A percentile compares a stretch with the other conserved stretches of the same genome.
Evolutionary conservation across 2,113 vertebrate species (phyloP).

Genomic region (Madoqua kirkii): DNA sequence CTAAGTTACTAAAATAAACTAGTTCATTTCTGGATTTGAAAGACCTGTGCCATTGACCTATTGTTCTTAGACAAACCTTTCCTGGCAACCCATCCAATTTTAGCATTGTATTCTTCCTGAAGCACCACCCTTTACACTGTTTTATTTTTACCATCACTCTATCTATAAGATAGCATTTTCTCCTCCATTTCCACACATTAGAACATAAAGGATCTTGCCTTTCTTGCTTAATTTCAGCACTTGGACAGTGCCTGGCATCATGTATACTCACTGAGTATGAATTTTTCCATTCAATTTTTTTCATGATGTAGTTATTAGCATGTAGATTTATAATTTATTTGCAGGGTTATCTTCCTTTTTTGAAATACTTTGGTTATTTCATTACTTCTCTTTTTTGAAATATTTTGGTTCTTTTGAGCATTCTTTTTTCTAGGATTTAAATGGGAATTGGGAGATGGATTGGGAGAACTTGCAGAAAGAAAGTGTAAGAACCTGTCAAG

Average conservation of each 20-base stretch:
- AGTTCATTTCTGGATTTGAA: neutral
- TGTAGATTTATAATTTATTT: neutral
- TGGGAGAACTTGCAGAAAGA: too few species aligned
- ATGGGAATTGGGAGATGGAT: too few species aligned
- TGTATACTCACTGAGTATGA: rapidly evolving
- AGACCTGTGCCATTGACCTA: neutral
- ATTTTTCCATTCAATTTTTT: neutral
- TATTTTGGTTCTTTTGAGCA: neutral
- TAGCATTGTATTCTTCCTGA: rapidly evolving
- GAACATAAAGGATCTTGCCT: neutral
- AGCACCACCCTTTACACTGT: neutral
- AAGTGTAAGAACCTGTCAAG: neutral
- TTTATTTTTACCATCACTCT: neutral
- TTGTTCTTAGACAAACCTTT: neutral
- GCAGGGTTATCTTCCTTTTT: neutral
- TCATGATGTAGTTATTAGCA: neutral
- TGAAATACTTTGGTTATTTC: neutral
- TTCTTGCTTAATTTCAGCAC: neutral
- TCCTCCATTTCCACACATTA: neutral
- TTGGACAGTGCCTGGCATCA: neutral
- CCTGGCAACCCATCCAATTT: rapidly evolving
- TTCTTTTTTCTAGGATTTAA: neutral
- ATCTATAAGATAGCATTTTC: neutral
- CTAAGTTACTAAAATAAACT: neutral
- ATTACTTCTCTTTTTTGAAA: neutral